Conservation (phyloP, 53 echinoderm and acorn worm genomes). For the Luidia sarsii region DNA sequence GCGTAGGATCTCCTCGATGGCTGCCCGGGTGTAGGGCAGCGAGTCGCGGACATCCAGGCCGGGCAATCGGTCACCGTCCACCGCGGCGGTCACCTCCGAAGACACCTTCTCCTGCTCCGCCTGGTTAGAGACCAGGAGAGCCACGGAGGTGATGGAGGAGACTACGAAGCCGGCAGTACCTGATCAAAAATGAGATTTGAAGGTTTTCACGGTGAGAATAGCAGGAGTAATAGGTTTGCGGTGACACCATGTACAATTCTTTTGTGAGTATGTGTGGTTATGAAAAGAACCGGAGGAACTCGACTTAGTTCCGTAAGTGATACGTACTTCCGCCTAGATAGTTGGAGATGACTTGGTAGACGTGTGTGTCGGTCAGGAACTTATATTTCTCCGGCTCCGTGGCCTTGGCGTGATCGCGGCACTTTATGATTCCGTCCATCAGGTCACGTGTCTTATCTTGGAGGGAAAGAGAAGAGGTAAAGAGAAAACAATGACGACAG, state of each 20-base stretch:
- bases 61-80: slow-evolving; percentile 29
- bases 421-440: slow-evolving; percentile 48
- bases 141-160: not conserved
- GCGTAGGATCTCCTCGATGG: slow-evolving; percentile 42
- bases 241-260: no score
- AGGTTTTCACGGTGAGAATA: no score
- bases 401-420: slow-evolving; percentile 3
- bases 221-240: no score
- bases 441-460: slow-evolving; percentile 30
- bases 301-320: no score
- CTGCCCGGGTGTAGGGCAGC: slow-evolving; percentile 7
- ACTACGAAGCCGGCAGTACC: slow-evolving; percentile 43
- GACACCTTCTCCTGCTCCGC: slow-evolving; percentile 28
- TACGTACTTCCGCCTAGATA: slow-evolving; percentile 40
- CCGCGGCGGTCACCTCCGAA: not conserved
- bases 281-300: no score
- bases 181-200: no score
- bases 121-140: slow-evolving; percentile 4
- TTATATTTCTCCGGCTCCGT: slow-evolving; percentile 41
- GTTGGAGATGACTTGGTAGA: slow-evolving; percentile 40
- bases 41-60: slow-evolving; percentile 23
- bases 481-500: not conserved
- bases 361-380: slow-evolving; percentile 39
- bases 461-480: not conserved
- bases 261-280: no score